A percentile compares a stretch with the other conserved stretches of the same genome.
phyloP scores from a whole-genome alignment of 2,797 vertebrate genomes.

The Pangasius djambal region DNA sequence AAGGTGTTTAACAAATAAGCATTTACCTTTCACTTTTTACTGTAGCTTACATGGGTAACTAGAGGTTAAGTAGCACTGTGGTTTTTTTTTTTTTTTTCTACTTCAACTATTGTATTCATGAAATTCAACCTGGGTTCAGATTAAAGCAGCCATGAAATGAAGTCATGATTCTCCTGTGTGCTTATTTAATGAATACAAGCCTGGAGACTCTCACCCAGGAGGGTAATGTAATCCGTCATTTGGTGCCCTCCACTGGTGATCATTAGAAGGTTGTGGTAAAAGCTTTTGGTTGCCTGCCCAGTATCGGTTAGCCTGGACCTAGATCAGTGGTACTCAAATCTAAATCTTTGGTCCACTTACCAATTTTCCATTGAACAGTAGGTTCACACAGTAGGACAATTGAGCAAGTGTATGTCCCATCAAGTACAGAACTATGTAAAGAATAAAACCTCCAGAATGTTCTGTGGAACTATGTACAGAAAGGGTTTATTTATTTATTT shows the following conservation, averaged over 20 bases:
- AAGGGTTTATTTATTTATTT: no score
- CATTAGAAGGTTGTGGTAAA: no score
- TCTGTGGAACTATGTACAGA: no score
- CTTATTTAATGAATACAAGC: conserved; percentile 11
- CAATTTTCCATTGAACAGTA: no score
- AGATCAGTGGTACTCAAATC: neutral
- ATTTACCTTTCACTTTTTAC: conserved; percentile 34
- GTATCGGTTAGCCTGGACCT: no score
- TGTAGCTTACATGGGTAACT: conserved; percentile 10
- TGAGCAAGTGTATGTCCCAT: no score
- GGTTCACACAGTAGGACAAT: no score
- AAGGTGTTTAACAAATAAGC: conserved; percentile 1
- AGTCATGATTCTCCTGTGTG: conserved; percentile 27
- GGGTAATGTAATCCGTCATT: neutral
- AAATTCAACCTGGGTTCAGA: conserved; percentile 37
- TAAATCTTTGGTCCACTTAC: no score
- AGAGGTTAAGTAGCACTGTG: neutral
- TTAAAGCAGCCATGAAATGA: conserved; percentile 38
- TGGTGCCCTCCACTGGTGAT: neutral
- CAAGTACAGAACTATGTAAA: no score
- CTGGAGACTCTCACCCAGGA: neutral
- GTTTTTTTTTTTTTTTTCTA: neutral
- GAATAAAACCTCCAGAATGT: no score
- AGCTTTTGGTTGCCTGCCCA: no score
- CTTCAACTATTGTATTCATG: conserved; percentile 32